Conservation (phyloP, 2,888 invertebrate genomes). For the Folsomia manolachei region DNA sequence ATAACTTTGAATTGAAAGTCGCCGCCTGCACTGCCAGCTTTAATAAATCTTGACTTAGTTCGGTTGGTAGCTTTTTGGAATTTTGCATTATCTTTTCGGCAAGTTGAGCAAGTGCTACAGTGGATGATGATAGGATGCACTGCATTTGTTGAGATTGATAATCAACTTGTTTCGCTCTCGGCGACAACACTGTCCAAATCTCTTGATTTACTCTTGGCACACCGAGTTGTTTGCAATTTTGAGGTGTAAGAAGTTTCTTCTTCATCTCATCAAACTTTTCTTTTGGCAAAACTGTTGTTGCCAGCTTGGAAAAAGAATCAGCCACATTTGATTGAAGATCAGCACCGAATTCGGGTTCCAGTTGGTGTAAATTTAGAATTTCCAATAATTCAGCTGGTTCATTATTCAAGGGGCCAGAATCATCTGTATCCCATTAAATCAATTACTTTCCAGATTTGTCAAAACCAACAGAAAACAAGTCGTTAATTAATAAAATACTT, state of each 20-base stretch:
- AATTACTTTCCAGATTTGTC: too few relatives aligned
- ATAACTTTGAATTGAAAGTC: background rate
- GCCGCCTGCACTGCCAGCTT: background rate
- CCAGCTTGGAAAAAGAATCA: background rate
- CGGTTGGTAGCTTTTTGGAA: background rate
- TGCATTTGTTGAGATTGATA: background rate
- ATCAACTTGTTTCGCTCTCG: background rate
- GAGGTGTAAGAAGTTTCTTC: background rate
- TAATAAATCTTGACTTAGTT: background rate
- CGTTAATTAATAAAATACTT: too few relatives aligned
- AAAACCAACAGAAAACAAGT: too few relatives aligned
- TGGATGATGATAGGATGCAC: background rate
- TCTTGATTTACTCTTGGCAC: background rate
- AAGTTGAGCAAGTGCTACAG: background rate
- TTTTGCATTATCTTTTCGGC: background rate
- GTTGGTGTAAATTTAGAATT: background rate
- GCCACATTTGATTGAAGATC: background rate
- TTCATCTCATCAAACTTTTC: background rate
- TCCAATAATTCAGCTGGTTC: background rate
- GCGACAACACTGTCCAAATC: background rate
- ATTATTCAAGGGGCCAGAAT: background rate
- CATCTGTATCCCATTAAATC: too few relatives aligned
- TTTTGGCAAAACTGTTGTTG: background rate
- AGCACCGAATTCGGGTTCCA: background rate
- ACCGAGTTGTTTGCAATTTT: background rate